Conservation (phyloP, 2,113 vertebrate species). For the Emydura subglobosa region DNA sequence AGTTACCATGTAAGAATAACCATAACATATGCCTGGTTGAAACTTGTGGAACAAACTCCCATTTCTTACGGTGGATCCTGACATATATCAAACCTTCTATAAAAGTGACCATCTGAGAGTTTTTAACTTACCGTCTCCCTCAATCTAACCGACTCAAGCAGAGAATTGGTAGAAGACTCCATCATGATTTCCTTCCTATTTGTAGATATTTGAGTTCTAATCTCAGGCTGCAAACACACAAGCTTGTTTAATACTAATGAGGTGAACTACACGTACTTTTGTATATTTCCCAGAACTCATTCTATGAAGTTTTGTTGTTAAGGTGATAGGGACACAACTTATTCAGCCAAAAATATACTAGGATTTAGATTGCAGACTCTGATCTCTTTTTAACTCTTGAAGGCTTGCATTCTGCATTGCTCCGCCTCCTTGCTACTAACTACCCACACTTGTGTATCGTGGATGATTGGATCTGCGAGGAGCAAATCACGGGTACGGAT, state of each 20-base stretch:
- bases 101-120: not conserved
- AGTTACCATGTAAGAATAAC: not conserved
- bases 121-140: not conserved
- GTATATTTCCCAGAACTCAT: not conserved
- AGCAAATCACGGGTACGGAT: constrained; percentile 95
- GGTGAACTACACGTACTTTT: not conserved
- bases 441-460: constrained; percentile 97
- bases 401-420: constrained; percentile 94
- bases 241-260: not conserved
- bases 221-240: accelerated
- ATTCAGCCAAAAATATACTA: not conserved
- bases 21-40: not conserved
- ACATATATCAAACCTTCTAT: not conserved
- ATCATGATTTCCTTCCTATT: not conserved
- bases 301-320: not conserved
- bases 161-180: not conserved
- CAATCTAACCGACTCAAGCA: not conserved
- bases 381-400: not conserved
- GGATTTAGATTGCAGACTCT: not conserved
- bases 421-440: constrained; percentile 96
- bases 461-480: constrained; percentile 98
- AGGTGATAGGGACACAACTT: not conserved
- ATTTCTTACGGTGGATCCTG: not conserved
- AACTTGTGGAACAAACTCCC: not conserved
- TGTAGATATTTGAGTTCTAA: not conserved